These are phyloP conservation scores for Asteroscopus sphinx DNA, from an alignment of 2,888 invertebrate genomes.

Conservation along the genomic window DNA sequence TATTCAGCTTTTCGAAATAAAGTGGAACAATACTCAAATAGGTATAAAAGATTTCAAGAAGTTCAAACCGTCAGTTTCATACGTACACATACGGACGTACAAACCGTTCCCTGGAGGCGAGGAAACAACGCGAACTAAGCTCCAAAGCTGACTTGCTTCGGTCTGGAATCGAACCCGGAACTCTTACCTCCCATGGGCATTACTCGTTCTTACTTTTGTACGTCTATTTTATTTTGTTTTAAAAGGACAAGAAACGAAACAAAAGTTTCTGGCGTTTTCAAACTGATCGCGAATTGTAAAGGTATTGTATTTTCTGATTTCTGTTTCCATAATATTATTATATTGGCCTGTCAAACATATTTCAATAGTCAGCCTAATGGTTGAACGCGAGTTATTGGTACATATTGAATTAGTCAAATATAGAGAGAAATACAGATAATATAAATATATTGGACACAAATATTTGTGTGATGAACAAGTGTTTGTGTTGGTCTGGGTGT, in stretches of 20 bases:
- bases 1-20: constrained; percentile 1
- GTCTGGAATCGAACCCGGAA: constrained; percentile 64
- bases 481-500: too few species aligned
- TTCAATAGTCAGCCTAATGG: too few species aligned
- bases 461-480: too few species aligned
- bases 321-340: too few species aligned
- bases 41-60: constrained; percentile 49
- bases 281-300: constrained; percentile 26
- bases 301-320: constrained; percentile 2
- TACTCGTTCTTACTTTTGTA: constrained; percentile 52
- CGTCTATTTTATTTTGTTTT: constrained; percentile 59
- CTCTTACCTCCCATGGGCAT: constrained; percentile 58
- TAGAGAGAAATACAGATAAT: too few species aligned
- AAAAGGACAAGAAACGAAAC: constrained; percentile 46
- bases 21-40: constrained; percentile 27
- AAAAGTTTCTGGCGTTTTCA: constrained; percentile 26
- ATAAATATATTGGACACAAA: too few species aligned
- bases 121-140: constrained; percentile 60
- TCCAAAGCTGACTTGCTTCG: constrained; percentile 59
- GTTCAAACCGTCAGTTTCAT: constrained; percentile 50
- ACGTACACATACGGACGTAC: constrained; percentile 41
- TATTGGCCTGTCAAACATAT: too few species aligned
- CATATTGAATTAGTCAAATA: too few species aligned
- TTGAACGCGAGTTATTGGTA: too few species aligned
- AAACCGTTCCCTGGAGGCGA: constrained; percentile 43